These are phyloP conservation scores for Phaedon cochleariae DNA, from an alignment of 2,888 invertebrate species.

Conservation along the genomic window DNA sequence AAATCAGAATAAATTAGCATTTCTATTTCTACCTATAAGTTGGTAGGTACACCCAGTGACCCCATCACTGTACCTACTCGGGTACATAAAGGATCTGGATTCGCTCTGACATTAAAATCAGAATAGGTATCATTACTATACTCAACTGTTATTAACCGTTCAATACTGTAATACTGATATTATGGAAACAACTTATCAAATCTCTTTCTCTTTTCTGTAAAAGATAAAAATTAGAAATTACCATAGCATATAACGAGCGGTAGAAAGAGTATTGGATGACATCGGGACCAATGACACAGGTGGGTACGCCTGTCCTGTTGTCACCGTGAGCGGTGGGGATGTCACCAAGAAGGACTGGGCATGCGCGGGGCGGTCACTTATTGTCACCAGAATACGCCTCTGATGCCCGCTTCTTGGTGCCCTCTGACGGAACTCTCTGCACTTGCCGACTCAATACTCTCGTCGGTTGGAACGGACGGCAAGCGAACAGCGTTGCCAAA, in stretches of 20 bases:
- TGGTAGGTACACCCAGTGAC: too few species aligned
- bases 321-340: slow-evolving; percentile 59
- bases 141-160: too few species aligned
- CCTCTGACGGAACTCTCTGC: slow-evolving; percentile 54
- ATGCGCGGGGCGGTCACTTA: slow-evolving; percentile 59
- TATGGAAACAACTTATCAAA: too few species aligned
- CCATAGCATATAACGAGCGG: slow-evolving; percentile 19
- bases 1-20: too few species aligned
- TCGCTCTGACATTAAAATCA: too few species aligned
- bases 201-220: slow-evolving; percentile 8
- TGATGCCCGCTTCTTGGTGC: slow-evolving; percentile 57
- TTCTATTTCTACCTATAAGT: too few species aligned
- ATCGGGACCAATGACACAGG: slow-evolving; percentile 60
- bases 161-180: too few species aligned
- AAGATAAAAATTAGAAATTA: slow-evolving; percentile 25
- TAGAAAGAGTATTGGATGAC: slow-evolving; percentile 57
- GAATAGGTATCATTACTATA: too few species aligned
- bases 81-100: too few species aligned
- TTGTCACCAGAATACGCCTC: slow-evolving; percentile 61
- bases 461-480: slow-evolving; percentile 22
- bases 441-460: slow-evolving; percentile 36
- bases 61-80: too few species aligned
- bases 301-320: slow-evolving; percentile 61
- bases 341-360: slow-evolving; percentile 56
- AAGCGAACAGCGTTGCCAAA: slow-evolving; percentile 25